Evolutionary conservation across 2,888 invertebrate species (phyloP).

Genomic region (Pyrocoelia pectoralis): DNA sequence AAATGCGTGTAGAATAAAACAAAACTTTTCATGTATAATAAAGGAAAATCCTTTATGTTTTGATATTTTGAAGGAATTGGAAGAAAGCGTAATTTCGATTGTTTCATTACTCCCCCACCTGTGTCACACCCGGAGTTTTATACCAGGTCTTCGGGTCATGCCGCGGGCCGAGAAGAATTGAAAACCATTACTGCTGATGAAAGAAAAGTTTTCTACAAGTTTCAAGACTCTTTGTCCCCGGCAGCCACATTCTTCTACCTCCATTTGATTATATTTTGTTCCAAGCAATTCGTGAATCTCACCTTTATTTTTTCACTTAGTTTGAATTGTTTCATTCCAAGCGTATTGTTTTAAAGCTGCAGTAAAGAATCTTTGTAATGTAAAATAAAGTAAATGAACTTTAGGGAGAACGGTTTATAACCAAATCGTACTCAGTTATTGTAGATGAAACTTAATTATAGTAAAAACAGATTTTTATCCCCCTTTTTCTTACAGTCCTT

Average conservation of each 20-base stretch:
- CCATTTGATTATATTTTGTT: slow-evolving; percentile 53
- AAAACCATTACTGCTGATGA: slow-evolving; percentile 61
- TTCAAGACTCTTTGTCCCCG: slow-evolving; percentile 58
- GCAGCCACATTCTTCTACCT: slow-evolving; percentile 52
- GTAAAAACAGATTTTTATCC: not conserved
- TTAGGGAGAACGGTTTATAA: slow-evolving; percentile 12
- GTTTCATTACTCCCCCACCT: slow-evolving; percentile 36
- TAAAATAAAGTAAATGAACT: slow-evolving; percentile 26
- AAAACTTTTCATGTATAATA: slow-evolving; percentile 25
- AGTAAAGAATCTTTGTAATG: slow-evolving; percentile 42
- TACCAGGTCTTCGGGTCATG: slow-evolving; percentile 39
- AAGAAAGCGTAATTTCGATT: slow-evolving; percentile 35
- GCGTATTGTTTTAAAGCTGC: slow-evolving; percentile 48
- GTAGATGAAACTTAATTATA: not conserved
- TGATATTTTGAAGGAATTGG: slow-evolving; percentile 25
- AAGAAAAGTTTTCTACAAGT: slow-evolving; percentile 60
- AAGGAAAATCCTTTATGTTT: slow-evolving; percentile 30
- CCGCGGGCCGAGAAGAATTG: slow-evolving; percentile 55
- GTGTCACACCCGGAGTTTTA: slow-evolving; percentile 38
- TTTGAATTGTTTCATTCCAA: slow-evolving; percentile 51
- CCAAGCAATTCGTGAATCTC: slow-evolving; percentile 47
- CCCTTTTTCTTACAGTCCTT: too few relatives aligned
- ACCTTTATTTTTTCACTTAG: slow-evolving; percentile 53
- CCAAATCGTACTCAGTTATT: too few relatives aligned
- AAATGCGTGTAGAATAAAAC: too few relatives aligned